phyloP scores from a whole-genome alignment of 1,140 invertebrate species.

The Calliphora vicina region DNA sequence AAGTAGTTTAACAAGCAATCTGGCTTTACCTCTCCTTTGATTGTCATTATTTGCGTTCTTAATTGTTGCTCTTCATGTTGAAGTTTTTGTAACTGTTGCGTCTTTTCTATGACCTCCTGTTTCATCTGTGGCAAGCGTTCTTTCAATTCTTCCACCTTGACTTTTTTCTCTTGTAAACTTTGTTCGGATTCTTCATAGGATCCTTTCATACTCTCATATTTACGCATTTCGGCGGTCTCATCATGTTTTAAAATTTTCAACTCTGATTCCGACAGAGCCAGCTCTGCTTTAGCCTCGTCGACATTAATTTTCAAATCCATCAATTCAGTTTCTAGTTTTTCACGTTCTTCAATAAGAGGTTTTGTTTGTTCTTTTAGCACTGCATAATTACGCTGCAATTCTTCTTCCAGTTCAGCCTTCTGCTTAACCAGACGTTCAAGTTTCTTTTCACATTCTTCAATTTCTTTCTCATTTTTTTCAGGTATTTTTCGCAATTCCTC shows the following conservation, averaged over 20 bases:
- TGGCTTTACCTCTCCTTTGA: constrained; percentile 53
- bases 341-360: constrained; percentile 73
- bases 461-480: constrained; percentile 75
- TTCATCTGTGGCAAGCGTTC: constrained; percentile 67
- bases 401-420: constrained; percentile 68
- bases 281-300: constrained; percentile 77
- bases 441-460: constrained; percentile 73
- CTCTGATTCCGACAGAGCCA: constrained; percentile 81
- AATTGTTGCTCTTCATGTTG: constrained; percentile 51
- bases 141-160: constrained; percentile 72
- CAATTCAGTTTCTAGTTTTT: constrained; percentile 72
- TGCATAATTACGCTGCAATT: constrained; percentile 68
- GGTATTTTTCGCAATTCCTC: constrained; percentile 73
- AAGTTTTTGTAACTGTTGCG: constrained; percentile 47
- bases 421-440: constrained; percentile 66
- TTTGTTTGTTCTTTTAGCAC: constrained; percentile 68
- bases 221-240: constrained; percentile 78
- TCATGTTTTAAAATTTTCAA: constrained; percentile 82
- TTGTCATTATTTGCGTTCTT: constrained; percentile 43
- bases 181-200: constrained; percentile 62
- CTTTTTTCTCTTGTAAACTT: constrained; percentile 65
- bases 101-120: constrained; percentile 47
- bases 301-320: constrained; percentile 75
- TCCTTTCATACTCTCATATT: constrained; percentile 71
- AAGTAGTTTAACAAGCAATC: neutral